Conservation (phyloP, 2,888 invertebrate genomes). For the Diaphora mendica region DNA sequence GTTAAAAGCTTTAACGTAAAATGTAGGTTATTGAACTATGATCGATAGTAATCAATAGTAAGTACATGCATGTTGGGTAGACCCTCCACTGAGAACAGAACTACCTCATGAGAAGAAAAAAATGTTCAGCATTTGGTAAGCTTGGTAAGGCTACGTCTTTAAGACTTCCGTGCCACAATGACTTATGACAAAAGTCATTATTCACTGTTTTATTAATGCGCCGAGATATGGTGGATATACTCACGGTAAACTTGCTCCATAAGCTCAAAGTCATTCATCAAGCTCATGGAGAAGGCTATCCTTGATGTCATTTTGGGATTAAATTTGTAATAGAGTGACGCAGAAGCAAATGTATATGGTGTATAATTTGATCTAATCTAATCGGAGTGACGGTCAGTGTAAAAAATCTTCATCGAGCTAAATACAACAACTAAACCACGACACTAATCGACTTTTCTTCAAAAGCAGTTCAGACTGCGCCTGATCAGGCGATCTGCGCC, state of each 20-base stretch:
- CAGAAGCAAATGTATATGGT: not conserved
- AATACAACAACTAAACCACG: no score
- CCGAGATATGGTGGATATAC: not conserved
- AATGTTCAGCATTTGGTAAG: not conserved
- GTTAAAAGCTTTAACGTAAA: no score
- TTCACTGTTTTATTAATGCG: not conserved
- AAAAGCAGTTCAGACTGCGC: no score
- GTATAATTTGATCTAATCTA: not conserved
- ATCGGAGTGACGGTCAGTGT: no score
- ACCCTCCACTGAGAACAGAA: not conserved
- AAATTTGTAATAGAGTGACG: not conserved
- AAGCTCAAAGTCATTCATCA: not conserved
- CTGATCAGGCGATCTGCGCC: no score
- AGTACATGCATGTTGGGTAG: not conserved
- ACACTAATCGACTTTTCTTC: no score
- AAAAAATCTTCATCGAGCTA: no score
- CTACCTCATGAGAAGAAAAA: not conserved
- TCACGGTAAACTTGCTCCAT: not conserved
- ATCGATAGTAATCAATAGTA: no score
- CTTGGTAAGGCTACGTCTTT: not conserved
- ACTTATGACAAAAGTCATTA: not conserved
- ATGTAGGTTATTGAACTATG: no score
- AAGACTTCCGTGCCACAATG: not conserved
- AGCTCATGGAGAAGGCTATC: not conserved
- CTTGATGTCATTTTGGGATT: not conserved